Conservation (phyloP, 1,140 invertebrate genomes). For the Platyura marginata region DNA sequence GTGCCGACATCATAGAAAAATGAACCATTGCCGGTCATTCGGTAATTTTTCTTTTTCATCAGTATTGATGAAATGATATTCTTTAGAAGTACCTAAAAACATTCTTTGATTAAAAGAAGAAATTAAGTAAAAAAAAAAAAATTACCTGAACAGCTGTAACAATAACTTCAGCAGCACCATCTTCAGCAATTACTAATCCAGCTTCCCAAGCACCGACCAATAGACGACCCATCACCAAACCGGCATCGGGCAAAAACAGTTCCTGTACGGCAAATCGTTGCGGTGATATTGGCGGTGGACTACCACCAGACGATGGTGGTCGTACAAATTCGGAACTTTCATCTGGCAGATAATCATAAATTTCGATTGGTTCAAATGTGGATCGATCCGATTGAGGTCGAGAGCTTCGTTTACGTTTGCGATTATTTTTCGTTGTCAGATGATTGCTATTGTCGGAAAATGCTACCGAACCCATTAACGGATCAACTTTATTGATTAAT, state of each 20-base stretch:
- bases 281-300: slow-evolving; percentile 13
- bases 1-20: slow-evolving; percentile 57
- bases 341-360: slow-evolving; percentile 30
- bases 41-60: slow-evolving; percentile 50
- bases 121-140: background rate
- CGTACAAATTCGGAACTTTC: slow-evolving; percentile 18
- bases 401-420: slow-evolving; percentile 34
- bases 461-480: slow-evolving; percentile 29
- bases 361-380: slow-evolving; percentile 39
- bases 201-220: slow-evolving; percentile 57
- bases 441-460: slow-evolving; percentile 8
- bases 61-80: slow-evolving; percentile 55
- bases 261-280: slow-evolving; percentile 39
- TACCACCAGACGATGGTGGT: slow-evolving; percentile 9
- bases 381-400: slow-evolving; percentile 39
- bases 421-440: slow-evolving; percentile 26
- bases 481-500: slow-evolving; percentile 58
- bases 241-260: slow-evolving; percentile 52
- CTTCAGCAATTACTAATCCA: slow-evolving; percentile 58
- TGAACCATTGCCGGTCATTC: slow-evolving; percentile 35
- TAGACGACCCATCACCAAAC: slow-evolving; percentile 55
- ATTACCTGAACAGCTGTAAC: slow-evolving; percentile 47
- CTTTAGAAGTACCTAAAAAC: slow-evolving; percentile 41
- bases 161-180: slow-evolving; percentile 52
- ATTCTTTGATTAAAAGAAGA: background rate